Percentiles rank a stretch among this genome's conserved stretches.
These are phyloP conservation scores for Latrodectus geometricus DNA, from an alignment of 1,140 invertebrate species.

Conservation along the genomic window DNA sequence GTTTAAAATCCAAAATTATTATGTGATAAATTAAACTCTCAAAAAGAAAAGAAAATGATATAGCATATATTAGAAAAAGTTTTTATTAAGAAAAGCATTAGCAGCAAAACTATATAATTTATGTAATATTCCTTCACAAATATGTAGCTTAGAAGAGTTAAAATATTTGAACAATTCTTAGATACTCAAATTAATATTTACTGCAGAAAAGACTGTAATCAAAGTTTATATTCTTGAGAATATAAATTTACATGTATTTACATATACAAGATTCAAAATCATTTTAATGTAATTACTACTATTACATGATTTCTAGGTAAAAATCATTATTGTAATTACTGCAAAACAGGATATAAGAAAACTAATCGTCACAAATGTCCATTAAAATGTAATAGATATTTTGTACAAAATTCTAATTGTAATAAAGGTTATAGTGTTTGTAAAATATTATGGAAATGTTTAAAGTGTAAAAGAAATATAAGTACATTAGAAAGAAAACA, in stretches of 20 bases:
- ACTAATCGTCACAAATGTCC: neutral
- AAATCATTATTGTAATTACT: conserved; percentile 20
- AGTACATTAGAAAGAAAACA: neutral
- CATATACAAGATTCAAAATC: conserved; percentile 11
- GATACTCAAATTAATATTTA: conserved; percentile 17
- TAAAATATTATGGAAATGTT: conserved; percentile 6
- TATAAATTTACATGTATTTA: neutral
- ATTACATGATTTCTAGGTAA: conserved; percentile 14
- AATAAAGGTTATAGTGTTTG: neutral
- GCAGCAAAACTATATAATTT: neutral
- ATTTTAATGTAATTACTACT: conserved; percentile 11
- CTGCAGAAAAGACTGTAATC: conserved; percentile 16
- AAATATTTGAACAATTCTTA: conserved; percentile 6
- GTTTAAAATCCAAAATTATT: too few relatives aligned
- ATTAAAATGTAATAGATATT: conserved; percentile 11
- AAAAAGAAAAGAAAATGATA: neutral
- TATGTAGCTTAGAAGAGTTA: conserved; percentile 1
- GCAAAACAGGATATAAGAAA: conserved; percentile 6
- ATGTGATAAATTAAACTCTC: too few relatives aligned
- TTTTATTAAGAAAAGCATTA: conserved; percentile 3
- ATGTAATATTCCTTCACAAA: neutral
- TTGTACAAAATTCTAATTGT: neutral
- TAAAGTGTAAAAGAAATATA: conserved; percentile 1
- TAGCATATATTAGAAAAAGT: neutral
- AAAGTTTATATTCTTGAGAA: neutral